A percentile compares a stretch with the other conserved stretches of the same genome.
These are phyloP conservation scores for Anolis carolinensis DNA, from an alignment of 2,113 vertebrate genomes.

Conservation along the genomic window DNA sequence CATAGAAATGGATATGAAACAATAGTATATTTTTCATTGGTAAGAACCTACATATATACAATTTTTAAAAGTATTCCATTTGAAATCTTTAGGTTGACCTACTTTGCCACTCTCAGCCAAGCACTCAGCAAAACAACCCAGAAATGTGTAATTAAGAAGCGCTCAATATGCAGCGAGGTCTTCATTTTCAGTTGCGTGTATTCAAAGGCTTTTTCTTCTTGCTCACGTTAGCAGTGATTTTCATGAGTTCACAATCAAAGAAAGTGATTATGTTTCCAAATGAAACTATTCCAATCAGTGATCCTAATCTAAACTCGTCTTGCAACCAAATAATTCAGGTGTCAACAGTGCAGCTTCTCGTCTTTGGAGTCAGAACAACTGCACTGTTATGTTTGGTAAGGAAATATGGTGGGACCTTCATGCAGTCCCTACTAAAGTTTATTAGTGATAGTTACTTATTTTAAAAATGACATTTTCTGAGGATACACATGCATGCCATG, in stretches of 20 bases:
- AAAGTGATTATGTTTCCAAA: background rate
- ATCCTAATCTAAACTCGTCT: slow-evolving; percentile 4
- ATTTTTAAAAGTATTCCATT: slow-evolving; percentile 46
- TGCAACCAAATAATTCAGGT: slow-evolving; percentile 8
- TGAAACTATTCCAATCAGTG: slow-evolving; percentile 21
- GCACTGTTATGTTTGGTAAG: background rate
- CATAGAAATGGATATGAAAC: background rate
- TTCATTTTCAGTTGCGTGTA: slow-evolving; percentile 54
- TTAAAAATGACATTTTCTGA: slow-evolving; percentile 25
- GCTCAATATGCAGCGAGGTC: slow-evolving; percentile 47
- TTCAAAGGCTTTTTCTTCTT: slow-evolving; percentile 39
- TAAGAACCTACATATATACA: slow-evolving; percentile 43
- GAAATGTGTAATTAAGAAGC: slow-evolving; percentile 51
- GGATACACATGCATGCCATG: background rate
- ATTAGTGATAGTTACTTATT: slow-evolving; percentile 33
- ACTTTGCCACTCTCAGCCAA: slow-evolving; percentile 34
- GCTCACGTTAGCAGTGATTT: slow-evolving; percentile 14
- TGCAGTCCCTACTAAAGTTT: slow-evolving; percentile 36
- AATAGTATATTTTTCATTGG: background rate
- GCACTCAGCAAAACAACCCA: slow-evolving; percentile 57
- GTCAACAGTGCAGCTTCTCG: background rate
- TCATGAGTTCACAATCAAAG: slow-evolving; percentile 40
- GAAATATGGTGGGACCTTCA: slow-evolving; percentile 21
- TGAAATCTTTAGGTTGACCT: slow-evolving; percentile 59
- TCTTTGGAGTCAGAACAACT: background rate